These are phyloP conservation scores for Planococcus citri DNA, from an alignment of 1,140 invertebrate genomes.

Conservation along the genomic window DNA sequence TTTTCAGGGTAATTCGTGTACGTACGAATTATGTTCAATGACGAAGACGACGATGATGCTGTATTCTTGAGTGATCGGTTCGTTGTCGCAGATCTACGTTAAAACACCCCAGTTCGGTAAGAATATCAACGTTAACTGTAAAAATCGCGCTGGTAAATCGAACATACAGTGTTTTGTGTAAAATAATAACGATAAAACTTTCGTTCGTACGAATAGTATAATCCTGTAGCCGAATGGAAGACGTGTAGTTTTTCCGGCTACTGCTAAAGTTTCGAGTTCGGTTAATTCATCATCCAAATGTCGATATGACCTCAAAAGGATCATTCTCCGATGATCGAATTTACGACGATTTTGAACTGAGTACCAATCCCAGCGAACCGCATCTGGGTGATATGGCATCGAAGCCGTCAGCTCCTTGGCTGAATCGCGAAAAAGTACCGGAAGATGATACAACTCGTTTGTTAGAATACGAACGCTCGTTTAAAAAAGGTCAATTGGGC, in stretches of 20 bases:
- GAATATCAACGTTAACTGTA: not conserved
- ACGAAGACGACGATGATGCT: not conserved
- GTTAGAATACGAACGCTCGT: not conserved
- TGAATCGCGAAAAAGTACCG: not conserved
- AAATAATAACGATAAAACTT: not conserved
- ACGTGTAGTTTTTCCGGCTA: too few relatives aligned
- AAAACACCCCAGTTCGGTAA: not conserved
- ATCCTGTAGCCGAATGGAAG: too few relatives aligned
- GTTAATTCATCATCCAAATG: too few relatives aligned
- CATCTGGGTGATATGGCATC: not conserved
- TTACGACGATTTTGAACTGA: not conserved
- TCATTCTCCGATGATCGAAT: not conserved
- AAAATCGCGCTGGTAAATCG: not conserved
- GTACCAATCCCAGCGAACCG: not conserved
- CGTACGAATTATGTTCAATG: not conserved
- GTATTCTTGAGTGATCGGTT: constrained; percentile 10
- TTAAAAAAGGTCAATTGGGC: not conserved
- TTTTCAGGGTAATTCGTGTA: not conserved
- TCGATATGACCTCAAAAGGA: not conserved
- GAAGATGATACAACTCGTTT: not conserved
- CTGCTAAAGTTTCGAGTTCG: not conserved
- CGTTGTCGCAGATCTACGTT: not conserved
- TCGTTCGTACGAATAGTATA: too few relatives aligned
- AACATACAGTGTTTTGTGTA: not conserved
- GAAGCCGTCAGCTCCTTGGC: not conserved